Evolutionary conservation across 2,888 invertebrate species (phyloP), one percentile per base, ranked within the genome.

Genomic region (Exocentrus adspersus): DNA sequence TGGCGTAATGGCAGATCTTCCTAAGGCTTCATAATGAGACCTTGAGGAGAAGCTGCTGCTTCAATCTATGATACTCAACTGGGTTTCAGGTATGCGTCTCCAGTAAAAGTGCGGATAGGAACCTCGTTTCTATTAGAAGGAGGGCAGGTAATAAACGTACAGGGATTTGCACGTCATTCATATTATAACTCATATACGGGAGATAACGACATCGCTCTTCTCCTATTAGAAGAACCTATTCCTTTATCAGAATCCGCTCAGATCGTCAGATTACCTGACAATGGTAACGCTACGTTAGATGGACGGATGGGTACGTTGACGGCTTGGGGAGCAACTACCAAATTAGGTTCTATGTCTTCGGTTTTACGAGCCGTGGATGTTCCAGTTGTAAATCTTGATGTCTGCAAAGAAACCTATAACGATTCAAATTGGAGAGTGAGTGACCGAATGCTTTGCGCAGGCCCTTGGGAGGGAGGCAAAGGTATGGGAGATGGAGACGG

Each of bases 61-160:
- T n/a, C n/a, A n/a, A n/a, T 28, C 1, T 7, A 7, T 28, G 28
- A 28, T 28, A 9, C 28, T 28, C 9, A 9, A 5, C 28, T 28
- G 28, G 28, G 28, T 5, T 28, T 9, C 28, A 28, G 5, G 28
- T 28, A 28, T 28, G 9, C 9, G 1, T 7, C 1, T 28, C 28
- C 28, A 5, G 9, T 28, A 7, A 28, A 9, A 28, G 9, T 28
- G 5, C 28, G 28, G 5, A 9, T 9, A 9, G 28, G 28, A 1
- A 28, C 28, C 1, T 28, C 28, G 9, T 28, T 7, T 9, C 28
- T 28, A 28, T 5, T 5, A 28, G 9, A 5, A 28, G 69, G 69
- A 9, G 71, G 71, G 9, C 52, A 61, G 60, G 48, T 53, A 6
- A 14, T 14, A 3, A 16, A 12, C 45, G 45, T 45, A 7, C 2